Percentiles rank a stretch among this genome's conserved stretches.
Conservation (phyloP, 1,140 invertebrate genomes). For the Tetramorium alpestre region DNA sequence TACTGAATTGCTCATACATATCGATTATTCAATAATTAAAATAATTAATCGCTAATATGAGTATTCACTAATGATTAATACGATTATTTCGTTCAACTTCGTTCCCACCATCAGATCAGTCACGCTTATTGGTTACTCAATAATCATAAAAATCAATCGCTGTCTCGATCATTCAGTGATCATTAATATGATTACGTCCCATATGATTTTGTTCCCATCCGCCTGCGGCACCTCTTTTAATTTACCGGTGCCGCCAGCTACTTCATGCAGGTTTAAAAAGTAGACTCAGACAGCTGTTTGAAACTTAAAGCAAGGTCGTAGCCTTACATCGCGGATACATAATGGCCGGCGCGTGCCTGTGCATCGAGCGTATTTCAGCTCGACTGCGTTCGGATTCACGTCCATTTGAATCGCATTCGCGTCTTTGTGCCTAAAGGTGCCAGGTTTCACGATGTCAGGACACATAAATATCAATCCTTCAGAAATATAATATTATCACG, state of each 20-base stretch:
- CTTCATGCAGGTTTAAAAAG: conserved; percentile 70
- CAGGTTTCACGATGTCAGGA: neutral
- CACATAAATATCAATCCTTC: neutral
- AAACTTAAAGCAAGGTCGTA: conserved; percentile 82
- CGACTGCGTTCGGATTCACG: conserved; percentile 14
- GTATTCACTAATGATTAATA: conserved; percentile 6
- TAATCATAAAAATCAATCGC: conserved; percentile 16
- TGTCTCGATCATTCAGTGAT: neutral
- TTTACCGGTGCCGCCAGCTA: conserved; percentile 23
- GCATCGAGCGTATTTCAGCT: conserved; percentile 36
- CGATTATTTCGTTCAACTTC: neutral
- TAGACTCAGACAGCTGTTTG: conserved; percentile 79
- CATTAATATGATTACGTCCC: conserved; percentile 47
- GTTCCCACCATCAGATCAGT: neutral
- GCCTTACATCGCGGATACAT: conserved; percentile 69
- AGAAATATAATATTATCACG: neutral
- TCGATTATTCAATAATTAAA: conserved; percentile 27
- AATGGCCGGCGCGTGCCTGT: conserved; percentile 50
- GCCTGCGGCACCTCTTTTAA: neutral
- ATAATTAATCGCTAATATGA: conserved; percentile 18
- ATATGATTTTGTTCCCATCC: conserved; percentile 8
- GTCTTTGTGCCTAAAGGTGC: neutral
- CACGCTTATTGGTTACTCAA: neutral
- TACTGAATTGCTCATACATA: neutral
- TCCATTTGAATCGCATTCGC: neutral